Base-by-base conservation (phyloP, 1,140 invertebrate genomes). In the Teleogryllus occipitalis region DNA sequence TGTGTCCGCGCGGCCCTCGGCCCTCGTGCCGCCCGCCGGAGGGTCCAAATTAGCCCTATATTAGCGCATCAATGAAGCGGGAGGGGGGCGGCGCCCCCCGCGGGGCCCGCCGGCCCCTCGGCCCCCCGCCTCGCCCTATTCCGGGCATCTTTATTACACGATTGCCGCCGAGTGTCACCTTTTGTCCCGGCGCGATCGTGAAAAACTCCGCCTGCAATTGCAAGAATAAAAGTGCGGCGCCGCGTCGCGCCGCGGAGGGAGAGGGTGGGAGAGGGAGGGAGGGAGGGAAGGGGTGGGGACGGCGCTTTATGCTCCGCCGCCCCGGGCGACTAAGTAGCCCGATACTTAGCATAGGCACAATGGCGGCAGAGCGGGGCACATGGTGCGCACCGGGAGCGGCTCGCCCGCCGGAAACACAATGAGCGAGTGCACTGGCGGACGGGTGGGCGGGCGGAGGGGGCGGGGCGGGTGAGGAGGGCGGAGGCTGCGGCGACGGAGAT, bases 151-250 rank as follows among this genome's bases (percentile, higher is more conserved):
- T 65, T 65, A 65, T 65, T 65, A 65, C 54, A 65, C 54, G 54
- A 65, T 65, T 65, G 54, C 54, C 54, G 54, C 54, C 54, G 54
- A 65, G 54, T 65, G 54, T 65, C 54, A 65, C 54, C 54, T 65
- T 65, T 65, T 65, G 54, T 65, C 54, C 54, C 54, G 54, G 18
- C 54, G 54, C 54, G 18, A 65, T 65, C 54, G 54, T 65, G 54
- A 65, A 65, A 65, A 65, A 65, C 54, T 65, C 54, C 54, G 54
- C 54, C 54, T 65, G 54, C 54, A 65, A 65, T 65, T 65, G 54
- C 54, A 65, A 65, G 54, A 65, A 65, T 65, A 65, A 65, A 65
- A 65, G 10, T 65, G 54, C 54, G 54, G 54, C 54, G 54, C 54
- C 10, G 54, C 54, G 54, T 10, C 10, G 10, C 10, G 10, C 7